Conservation (phyloP, 2,888 invertebrate genomes). For the Clitarchus hookeri region DNA sequence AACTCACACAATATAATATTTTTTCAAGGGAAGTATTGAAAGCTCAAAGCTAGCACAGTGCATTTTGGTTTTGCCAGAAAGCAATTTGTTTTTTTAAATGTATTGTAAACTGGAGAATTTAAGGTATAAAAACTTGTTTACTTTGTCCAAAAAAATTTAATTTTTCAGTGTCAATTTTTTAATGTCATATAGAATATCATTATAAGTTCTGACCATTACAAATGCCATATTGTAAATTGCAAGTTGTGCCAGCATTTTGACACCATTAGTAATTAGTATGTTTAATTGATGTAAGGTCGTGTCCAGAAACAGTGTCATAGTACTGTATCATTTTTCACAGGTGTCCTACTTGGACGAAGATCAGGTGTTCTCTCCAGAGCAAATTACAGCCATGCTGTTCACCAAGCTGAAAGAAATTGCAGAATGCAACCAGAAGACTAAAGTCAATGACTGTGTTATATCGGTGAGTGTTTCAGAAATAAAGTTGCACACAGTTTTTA, state of each 20-base stretch:
- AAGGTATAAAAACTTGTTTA: too few relatives aligned
- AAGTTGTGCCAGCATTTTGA: background rate
- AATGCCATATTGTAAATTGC: background rate
- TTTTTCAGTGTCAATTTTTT: too few relatives aligned
- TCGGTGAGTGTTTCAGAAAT: constrained; percentile 65
- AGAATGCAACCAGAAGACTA: constrained; percentile 82
- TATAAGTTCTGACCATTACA: background rate
- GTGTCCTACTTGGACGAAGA: constrained; percentile 85
- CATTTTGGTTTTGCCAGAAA: too few relatives aligned
- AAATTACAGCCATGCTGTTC: constrained; percentile 94
- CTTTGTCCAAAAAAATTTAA: too few relatives aligned
- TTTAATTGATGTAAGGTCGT: too few relatives aligned
- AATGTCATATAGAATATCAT: too few relatives aligned
- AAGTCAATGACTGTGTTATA: constrained; percentile 92
- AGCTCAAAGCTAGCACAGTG: too few relatives aligned
- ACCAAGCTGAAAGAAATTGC: constrained; percentile 95
- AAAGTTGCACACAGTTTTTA: background rate
- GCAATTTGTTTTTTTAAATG: too few relatives aligned
- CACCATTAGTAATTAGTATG: background rate
- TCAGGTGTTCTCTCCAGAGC: constrained; percentile 86
- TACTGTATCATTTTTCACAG: constrained; percentile 52
- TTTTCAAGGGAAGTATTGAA: too few relatives aligned
- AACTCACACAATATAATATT: too few relatives aligned
- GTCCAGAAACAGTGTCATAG: too few relatives aligned
- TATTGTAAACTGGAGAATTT: too few relatives aligned